Conservation (phyloP, 2,113 vertebrate genomes). For the Psittacula cyanocephala region DNA sequence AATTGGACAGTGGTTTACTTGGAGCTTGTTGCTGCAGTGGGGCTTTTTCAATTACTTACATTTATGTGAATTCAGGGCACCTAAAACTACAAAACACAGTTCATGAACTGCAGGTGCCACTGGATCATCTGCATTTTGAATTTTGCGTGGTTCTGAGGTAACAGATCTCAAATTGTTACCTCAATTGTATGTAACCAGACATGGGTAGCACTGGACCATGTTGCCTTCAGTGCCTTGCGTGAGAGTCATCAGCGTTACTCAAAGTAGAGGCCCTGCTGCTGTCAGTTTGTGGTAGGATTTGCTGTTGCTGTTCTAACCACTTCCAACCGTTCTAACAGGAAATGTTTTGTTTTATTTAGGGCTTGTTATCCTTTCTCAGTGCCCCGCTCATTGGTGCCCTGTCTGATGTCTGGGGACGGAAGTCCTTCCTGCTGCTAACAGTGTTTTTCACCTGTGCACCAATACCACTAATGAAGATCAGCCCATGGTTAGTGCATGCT, state of each 20-base stretch:
- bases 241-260: accelerated
- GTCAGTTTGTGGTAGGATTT: accelerated
- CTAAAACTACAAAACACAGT: neutral
- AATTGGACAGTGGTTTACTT: neutral
- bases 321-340: neutral
- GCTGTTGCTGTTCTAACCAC: accelerated
- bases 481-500: slow-evolving; percentile 80
- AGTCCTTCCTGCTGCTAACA: slow-evolving; percentile 89
- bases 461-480: slow-evolving; percentile 91
- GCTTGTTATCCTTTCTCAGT: slow-evolving; percentile 86
- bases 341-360: slow-evolving; percentile 65
- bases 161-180: neutral
- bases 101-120: neutral
- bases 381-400: slow-evolving; percentile 89
- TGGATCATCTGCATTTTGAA: neutral
- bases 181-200: neutral
- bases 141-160: neutral
- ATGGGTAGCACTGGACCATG: neutral
- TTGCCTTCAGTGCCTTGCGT: neutral
- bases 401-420: slow-evolving; percentile 89
- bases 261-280: neutral
- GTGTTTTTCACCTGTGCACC: slow-evolving; percentile 91
- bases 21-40: neutral
- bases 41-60: neutral
- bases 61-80: neutral